Percentiles rank a stretch among this genome's conserved stretches.
Evolutionary conservation across 2,797 vertebrate species (phyloP).

Genomic region (Trematomus bernacchii): DNA sequence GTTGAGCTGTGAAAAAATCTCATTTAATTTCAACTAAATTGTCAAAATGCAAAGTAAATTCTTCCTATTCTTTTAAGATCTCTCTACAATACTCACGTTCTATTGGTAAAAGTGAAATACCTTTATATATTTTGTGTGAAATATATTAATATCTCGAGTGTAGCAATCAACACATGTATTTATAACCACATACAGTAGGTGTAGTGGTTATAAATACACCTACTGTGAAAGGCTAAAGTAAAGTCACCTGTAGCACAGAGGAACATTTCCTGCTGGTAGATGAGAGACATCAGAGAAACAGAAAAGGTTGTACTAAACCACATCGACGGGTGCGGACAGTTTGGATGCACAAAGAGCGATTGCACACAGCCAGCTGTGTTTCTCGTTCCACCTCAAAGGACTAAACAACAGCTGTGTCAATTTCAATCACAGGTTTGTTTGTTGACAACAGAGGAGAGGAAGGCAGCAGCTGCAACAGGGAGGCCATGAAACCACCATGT

Average conservation of each 20-base stretch:
- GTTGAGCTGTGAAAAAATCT: too few species aligned
- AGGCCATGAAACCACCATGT: not conserved
- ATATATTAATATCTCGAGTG: not conserved
- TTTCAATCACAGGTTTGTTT: conserved; percentile 4
- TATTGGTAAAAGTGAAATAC: too few species aligned
- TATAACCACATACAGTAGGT: not conserved
- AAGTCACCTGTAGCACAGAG: not conserved
- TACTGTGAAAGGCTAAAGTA: not conserved
- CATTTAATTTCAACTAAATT: too few species aligned
- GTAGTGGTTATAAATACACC: too few species aligned
- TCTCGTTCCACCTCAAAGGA: conserved; percentile 2
- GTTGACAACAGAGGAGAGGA: not conserved
- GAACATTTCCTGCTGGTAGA: not conserved
- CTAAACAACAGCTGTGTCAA: not conserved
- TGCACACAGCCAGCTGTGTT: conserved; percentile 19
- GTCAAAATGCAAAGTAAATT: too few species aligned
- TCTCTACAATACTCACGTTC: too few species aligned
- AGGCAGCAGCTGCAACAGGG: conserved; percentile 7
- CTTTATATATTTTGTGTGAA: too few species aligned
- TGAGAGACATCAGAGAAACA: not conserved
- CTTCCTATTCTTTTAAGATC: too few species aligned
- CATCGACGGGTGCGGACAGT: conserved; percentile 9
- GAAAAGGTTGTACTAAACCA: not conserved
- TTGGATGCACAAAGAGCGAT: conserved; percentile 15
- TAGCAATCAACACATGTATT: not conserved